These are phyloP conservation scores for Physeter macrocephalus DNA, from an alignment of 2,113 vertebrate species.

Conservation along the genomic window DNA sequence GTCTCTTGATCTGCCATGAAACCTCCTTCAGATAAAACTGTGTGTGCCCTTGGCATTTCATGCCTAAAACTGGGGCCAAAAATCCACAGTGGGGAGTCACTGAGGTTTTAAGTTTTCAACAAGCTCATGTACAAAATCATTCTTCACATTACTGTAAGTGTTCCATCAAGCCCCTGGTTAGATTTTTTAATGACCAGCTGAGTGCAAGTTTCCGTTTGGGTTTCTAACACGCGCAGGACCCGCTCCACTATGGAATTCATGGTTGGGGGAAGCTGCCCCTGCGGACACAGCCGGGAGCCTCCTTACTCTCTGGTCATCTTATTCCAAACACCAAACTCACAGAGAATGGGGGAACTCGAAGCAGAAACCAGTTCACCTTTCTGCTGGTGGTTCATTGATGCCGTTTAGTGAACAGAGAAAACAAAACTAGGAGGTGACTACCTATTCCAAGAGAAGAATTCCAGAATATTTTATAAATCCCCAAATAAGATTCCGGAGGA, in stretches of 20 bases:
- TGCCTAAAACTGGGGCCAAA: not conserved
- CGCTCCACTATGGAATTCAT: rapidly evolving
- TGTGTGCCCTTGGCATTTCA: not conserved
- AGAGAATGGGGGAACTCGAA: rapidly evolving
- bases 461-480: not conserved
- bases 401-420: not conserved
- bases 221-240: rapidly evolving
- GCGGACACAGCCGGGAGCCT: rapidly evolving
- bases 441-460: not conserved
- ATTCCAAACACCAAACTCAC: no score
- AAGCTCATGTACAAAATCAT: not conserved
- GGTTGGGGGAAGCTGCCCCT: not conserved
- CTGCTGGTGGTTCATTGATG: not conserved
- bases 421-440: not conserved
- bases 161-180: not conserved
- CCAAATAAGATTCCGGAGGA: not conserved
- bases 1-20: not conserved
- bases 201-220: rapidly evolving
- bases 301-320: rapidly evolving
- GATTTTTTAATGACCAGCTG: no score
- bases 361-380: not conserved
- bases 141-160: not conserved
- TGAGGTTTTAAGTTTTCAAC: not conserved
- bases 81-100: rapidly evolving
- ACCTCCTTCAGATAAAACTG: not conserved